A percentile compares a stretch with the other conserved stretches of the same genome.
Evolutionary conservation across 2,797 vertebrate genomes (phyloP).

Genomic region (Masticophis lateralis): DNA sequence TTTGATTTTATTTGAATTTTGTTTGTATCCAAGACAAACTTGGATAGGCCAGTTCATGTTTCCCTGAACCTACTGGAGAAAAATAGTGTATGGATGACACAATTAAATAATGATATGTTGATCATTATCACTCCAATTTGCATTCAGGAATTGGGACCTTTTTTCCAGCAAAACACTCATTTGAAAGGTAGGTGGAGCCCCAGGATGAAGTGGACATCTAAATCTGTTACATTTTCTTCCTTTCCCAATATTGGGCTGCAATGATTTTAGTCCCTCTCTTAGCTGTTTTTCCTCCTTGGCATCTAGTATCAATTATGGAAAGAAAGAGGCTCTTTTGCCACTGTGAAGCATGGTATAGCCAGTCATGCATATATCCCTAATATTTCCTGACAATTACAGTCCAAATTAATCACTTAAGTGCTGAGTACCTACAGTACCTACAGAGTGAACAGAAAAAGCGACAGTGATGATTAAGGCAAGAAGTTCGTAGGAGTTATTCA

Average conservation of each 20-base stretch:
- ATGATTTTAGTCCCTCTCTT: background rate
- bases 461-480: background rate
- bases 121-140: background rate
- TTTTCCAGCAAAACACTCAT: background rate
- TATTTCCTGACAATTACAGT: background rate
- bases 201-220: background rate
- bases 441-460: background rate
- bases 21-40: background rate
- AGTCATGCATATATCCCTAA: background rate
- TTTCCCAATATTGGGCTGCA: background rate
- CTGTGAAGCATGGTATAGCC: background rate
- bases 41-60: accelerated
- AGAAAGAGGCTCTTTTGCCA: background rate
- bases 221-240: background rate
- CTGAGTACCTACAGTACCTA: background rate
- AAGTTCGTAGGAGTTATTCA: background rate
- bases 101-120: background rate
- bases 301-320: background rate
- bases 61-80: no score
- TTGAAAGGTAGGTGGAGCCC: background rate
- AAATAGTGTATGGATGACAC: background rate
- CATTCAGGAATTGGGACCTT: background rate
- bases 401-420: conserved; percentile 1
- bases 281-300: background rate
- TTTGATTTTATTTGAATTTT: background rate